Percentiles rank a stretch among this genome's conserved stretches.
These are phyloP conservation scores for Melieria omissa DNA, from an alignment of 2,888 invertebrate species.

Conservation along the genomic window DNA sequence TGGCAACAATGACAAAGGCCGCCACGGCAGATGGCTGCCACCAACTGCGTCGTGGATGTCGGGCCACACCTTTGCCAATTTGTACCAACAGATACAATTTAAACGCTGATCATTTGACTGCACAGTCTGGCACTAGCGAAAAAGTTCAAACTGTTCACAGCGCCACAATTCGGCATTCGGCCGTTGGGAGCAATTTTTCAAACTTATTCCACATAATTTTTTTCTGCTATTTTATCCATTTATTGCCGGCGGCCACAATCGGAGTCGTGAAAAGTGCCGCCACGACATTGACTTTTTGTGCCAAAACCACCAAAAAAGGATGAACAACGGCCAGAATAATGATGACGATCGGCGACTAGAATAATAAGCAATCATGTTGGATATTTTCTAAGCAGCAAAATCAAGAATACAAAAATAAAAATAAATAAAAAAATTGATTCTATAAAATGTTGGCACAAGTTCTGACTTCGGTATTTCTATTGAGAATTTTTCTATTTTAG, in stretches of 20 bases:
- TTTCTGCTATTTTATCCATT: background rate
- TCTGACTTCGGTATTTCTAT: background rate
- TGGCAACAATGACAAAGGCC: too few species aligned
- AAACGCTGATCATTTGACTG: too few species aligned
- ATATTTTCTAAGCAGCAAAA: slow-evolving; percentile 8
- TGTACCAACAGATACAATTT: too few species aligned
- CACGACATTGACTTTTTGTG: slow-evolving; percentile 32
- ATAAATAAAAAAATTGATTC: background rate
- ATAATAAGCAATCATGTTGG: background rate
- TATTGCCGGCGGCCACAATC: too few species aligned
- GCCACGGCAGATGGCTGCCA: too few species aligned
- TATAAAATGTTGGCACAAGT: slow-evolving; percentile 23
- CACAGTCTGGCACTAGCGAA: background rate
- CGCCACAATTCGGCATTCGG: background rate
- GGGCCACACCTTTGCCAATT: too few species aligned
- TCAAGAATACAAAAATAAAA: slow-evolving; percentile 4
- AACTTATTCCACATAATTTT: background rate
- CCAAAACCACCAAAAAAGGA: slow-evolving; percentile 29
- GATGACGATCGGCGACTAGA: background rate
- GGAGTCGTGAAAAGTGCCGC: background rate
- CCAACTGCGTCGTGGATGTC: too few species aligned
- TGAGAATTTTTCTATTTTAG: too few species aligned
- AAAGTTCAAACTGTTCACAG: slow-evolving; percentile 25
- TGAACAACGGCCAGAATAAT: background rate
- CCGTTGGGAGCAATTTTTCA: background rate